phyloP scores from a whole-genome alignment of 2,797 vertebrate species.

The Peromyscus attwateri region DNA sequence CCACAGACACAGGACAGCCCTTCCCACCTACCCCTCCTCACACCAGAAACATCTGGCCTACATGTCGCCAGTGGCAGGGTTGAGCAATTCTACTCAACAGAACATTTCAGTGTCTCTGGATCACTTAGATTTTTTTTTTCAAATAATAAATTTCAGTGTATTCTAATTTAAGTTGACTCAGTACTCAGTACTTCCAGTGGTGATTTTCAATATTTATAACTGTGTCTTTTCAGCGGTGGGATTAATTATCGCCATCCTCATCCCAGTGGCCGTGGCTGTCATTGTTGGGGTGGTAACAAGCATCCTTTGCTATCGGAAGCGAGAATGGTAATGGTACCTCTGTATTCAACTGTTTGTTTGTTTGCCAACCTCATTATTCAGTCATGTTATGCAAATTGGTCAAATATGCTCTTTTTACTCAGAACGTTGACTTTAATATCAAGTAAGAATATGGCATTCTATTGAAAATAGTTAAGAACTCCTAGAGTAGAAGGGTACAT shows the following conservation, averaged over 20 bases:
- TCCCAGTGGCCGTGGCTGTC: conserved; percentile 91
- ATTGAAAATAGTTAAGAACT: conserved; percentile 50
- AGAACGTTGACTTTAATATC: neutral
- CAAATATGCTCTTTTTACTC: neutral
- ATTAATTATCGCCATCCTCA: conserved; percentile 94
- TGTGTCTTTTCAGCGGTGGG: conserved; percentile 87
- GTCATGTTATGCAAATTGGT: neutral
- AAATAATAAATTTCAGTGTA: neutral
- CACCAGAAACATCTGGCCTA: neutral
- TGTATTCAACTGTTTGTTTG: neutral
- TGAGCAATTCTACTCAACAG: neutral
- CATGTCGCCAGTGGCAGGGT: neutral
- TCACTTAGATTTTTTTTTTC: neutral
- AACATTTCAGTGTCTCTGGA: neutral
- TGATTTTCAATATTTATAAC: neutral
- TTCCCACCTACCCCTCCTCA: no score
- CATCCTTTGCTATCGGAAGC: conserved; percentile 94
- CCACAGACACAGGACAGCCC: accelerated
- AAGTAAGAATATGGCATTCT: conserved; percentile 5
- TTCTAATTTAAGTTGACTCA: neutral
- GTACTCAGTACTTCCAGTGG: neutral
- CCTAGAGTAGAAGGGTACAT: neutral
- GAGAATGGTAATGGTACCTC: conserved; percentile 92
- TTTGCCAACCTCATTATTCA: neutral
- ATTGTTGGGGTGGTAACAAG: conserved; percentile 90